A percentile compares a stretch with the other conserved stretches of the same genome.
phyloP scores from a whole-genome alignment of 2,797 vertebrate species.

The Okamejei kenojei region DNA sequence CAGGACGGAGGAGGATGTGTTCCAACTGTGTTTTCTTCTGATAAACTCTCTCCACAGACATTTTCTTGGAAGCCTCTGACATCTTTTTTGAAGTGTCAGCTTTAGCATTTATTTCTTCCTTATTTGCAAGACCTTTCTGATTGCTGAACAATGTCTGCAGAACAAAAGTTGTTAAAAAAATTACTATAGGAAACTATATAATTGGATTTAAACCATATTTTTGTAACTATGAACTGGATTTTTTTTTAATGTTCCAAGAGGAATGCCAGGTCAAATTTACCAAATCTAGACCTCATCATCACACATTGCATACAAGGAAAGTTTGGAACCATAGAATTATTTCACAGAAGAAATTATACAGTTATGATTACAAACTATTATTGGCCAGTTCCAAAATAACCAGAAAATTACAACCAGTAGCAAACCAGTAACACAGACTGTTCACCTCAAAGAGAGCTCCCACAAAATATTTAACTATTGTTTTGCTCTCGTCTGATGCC shows the following conservation, averaged over 20 bases:
- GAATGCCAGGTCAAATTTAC: background rate
- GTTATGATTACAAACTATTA: background rate
- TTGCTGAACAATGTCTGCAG: slow-evolving; percentile 76
- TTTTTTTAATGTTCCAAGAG: background rate
- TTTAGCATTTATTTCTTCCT: slow-evolving; percentile 76
- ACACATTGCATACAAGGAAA: background rate
- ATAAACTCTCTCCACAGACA: slow-evolving; percentile 95
- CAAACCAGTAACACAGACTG: too few relatives aligned
- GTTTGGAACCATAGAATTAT: too few relatives aligned
- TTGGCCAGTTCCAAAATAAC: background rate
- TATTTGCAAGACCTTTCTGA: slow-evolving; percentile 69
- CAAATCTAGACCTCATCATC: background rate
- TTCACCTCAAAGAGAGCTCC: too few relatives aligned
- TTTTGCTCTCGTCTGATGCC: too few relatives aligned
- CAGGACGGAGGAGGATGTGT: slow-evolving; percentile 94
- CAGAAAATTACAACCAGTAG: too few relatives aligned
- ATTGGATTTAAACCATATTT: background rate
- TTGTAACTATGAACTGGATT: background rate
- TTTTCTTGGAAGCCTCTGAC: slow-evolving; percentile 83
- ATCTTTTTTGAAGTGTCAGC: slow-evolving; percentile 51
- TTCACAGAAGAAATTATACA: background rate
- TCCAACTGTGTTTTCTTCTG: slow-evolving; percentile 98
- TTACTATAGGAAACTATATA: background rate
- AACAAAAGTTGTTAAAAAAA: background rate
- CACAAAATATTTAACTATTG: too few relatives aligned